Evolutionary conservation across 1,140 invertebrate species (phyloP), one percentile per base, ranked within the genome.

Genomic region (Cherax destructor): DNA sequence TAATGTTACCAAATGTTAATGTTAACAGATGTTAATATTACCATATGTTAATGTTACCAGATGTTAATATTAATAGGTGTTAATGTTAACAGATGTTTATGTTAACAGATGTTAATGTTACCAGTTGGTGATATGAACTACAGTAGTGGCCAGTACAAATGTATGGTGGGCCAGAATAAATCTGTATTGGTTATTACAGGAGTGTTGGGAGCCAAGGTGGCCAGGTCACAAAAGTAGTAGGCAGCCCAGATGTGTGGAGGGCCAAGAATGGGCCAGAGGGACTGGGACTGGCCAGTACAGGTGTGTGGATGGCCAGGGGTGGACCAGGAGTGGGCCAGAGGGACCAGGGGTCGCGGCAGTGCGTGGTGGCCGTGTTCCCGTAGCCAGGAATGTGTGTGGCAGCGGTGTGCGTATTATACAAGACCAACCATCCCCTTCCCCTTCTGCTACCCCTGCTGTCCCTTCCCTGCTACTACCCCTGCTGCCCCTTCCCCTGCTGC

Each of bases 311-410:
- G 21, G 47, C 30, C 30, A 56, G 83, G 83, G 41, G 52, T 56
- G 24, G 50, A 21, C 47, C 49, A 41, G 47, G 50, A n/a, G 52
- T 47, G 76, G 52, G 61, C n/a, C 61, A 21, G 24, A 9, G 24
- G 21, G 41, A 6, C n/a, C 56, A 49, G n/a, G 50, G 50, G 50
- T 76, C 21, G 59, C 16, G 21, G 0, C 16, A 41, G 50, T 24
- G 47, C 9, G 30, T 86, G 65, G 49, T 11, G 24, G 59, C 59
- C 18, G 86, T 79, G 56, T 78, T 78, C 85, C 76, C 72, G 85
- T 77, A 79, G 74, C 52, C 49, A 47, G 77, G 86, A 79, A 79
- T 87, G 86, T 87, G 86, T 3, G 52, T 56, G 52, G 52, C 9
- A 9, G 9, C 9, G 52, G 5, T 56, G 52, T 56, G 52, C 74